phyloP scores from a whole-genome alignment of 64 coral and sea anemone species.

The Dendronephthya gigantea region DNA sequence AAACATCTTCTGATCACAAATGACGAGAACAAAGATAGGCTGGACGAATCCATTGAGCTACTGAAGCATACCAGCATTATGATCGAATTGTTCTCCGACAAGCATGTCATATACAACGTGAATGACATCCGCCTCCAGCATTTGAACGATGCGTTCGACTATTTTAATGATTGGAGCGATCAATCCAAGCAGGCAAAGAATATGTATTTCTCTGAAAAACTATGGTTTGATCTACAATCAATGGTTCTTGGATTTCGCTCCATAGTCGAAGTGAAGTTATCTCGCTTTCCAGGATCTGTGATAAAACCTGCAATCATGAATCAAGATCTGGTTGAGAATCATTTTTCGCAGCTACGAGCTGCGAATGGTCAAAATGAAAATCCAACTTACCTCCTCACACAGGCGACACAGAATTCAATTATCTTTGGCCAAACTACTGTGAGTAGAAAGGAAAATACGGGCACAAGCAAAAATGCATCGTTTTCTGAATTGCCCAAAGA shows the following conservation, averaged over 20 bases:
- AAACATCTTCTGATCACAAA: neutral
- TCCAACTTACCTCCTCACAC: neutral
- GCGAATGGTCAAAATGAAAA: slow-evolving; percentile 30
- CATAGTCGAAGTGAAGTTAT: slow-evolving; percentile 1
- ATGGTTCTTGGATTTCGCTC: slow-evolving; percentile 16
- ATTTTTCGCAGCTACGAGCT: slow-evolving; percentile 20
- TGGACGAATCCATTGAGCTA: neutral
- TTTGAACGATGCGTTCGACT: neutral
- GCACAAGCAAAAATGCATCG: neutral
- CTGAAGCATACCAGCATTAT: neutral
- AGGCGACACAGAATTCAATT: neutral
- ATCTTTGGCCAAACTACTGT: neutral
- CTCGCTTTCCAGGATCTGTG: neutral
- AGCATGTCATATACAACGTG: no score
- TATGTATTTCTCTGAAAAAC: neutral
- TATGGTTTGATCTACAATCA: slow-evolving; percentile 31
- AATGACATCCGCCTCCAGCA: neutral
- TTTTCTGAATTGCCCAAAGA: neutral
- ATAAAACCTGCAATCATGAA: slow-evolving; percentile 30
- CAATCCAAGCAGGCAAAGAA: neutral
- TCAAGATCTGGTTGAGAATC: slow-evolving; percentile 23
- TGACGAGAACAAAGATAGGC: neutral
- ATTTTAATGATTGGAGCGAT: neutral
- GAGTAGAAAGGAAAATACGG: neutral
- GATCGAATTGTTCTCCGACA: no score